Conservation (phyloP, 2,797 vertebrate species). For the Chromobotia macracanthus region DNA sequence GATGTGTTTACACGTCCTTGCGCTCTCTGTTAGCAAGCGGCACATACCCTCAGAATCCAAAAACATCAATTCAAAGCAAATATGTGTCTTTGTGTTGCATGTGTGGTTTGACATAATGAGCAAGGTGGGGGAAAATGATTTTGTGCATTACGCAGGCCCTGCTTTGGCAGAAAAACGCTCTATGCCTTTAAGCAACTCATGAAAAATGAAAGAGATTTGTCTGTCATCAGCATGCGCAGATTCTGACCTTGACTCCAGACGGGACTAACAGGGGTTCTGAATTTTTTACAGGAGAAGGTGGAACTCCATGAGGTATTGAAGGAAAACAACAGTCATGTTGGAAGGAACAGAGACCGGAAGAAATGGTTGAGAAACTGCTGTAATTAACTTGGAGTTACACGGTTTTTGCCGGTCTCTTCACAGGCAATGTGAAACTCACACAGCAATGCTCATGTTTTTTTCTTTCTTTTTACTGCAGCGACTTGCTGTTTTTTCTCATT, state of each 20-base stretch:
- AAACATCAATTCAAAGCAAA: slow-evolving; percentile 64
- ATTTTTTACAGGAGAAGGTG: slow-evolving; percentile 69
- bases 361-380: slow-evolving; percentile 48
- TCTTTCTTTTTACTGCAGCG: slow-evolving; percentile 15
- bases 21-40: slow-evolving; percentile 49
- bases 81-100: slow-evolving; percentile 58
- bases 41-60: slow-evolving; percentile 50
- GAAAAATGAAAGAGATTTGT: slow-evolving; percentile 73
- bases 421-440: slow-evolving; percentile 22
- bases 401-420: slow-evolving; percentile 28
- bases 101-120: slow-evolving; percentile 66
- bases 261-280: slow-evolving; percentile 65
- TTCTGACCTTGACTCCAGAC: slow-evolving; percentile 71
- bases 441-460: slow-evolving; percentile 41
- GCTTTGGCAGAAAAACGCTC: slow-evolving; percentile 63
- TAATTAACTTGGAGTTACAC: slow-evolving; percentile 62
- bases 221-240: slow-evolving; percentile 66
- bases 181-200: slow-evolving; percentile 72
- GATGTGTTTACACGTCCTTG: slow-evolving; percentile 57
- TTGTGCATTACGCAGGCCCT: slow-evolving; percentile 59
- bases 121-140: slow-evolving; percentile 56
- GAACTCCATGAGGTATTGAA: slow-evolving; percentile 64
- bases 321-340: slow-evolving; percentile 62
- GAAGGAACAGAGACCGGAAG: slow-evolving; percentile 31
- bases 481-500: slow-evolving; percentile 18